A percentile compares a stretch with the other conserved stretches of the same genome.
phyloP scores from a whole-genome alignment of 1,140 invertebrate genomes.

The Rhynchophorus ferrugineus region DNA sequence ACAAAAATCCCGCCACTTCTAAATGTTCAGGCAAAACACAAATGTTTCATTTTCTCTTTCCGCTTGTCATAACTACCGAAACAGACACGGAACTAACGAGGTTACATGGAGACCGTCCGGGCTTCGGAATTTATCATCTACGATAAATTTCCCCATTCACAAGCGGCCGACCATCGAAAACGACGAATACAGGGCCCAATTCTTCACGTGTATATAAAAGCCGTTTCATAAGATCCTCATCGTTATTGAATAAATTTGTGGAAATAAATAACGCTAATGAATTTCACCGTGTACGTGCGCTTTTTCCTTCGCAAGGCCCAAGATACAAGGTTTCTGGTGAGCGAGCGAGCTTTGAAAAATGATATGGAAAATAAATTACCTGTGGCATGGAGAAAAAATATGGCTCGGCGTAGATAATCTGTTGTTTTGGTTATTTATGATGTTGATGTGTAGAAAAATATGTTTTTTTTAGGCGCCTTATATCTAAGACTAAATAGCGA shows the following conservation, averaged over 20 bases:
- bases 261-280: not conserved
- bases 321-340: not conserved
- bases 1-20: too few relatives aligned
- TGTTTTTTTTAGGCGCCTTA: too few relatives aligned
- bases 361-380: slow-evolving; percentile 2
- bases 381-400: not conserved
- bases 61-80: too few relatives aligned
- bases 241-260: not conserved
- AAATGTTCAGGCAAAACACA: too few relatives aligned
- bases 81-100: slow-evolving; percentile 7
- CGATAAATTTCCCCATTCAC: slow-evolving; percentile 6
- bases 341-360: not conserved
- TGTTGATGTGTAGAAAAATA: too few relatives aligned
- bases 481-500: too few relatives aligned
- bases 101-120: not conserved
- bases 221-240: not conserved
- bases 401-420: not conserved
- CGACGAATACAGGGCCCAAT: slow-evolving; percentile 2
- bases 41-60: slow-evolving; percentile 8
- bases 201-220: not conserved
- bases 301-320: too few relatives aligned
- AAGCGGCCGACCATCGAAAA: not conserved
- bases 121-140: slow-evolving; percentile 1
- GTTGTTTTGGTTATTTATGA: not conserved
- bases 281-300: not conserved